A percentile compares a stretch with the other conserved stretches of the same genome.
Evolutionary conservation across 2,113 vertebrate species (phyloP).

Genomic region (Petrocephalus microphthalmus): DNA sequence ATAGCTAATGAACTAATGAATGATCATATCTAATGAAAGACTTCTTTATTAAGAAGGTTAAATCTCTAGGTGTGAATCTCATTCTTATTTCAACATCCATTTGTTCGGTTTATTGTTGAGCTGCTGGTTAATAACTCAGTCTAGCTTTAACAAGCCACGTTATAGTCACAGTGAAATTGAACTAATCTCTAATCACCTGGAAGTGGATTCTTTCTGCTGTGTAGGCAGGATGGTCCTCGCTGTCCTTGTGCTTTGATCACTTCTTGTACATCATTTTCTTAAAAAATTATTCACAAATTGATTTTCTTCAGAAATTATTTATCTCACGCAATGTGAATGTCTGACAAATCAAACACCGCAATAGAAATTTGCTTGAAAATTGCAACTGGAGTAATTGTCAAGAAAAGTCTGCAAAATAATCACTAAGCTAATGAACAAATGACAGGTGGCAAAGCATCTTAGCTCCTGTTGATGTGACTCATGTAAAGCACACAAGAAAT

Average conservation of each 20-base stretch:
- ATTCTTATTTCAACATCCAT: not conserved
- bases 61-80: constrained; percentile 7
- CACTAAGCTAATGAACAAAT: not conserved
- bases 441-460: not conserved
- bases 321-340: not conserved
- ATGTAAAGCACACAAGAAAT: not conserved
- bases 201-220: not conserved
- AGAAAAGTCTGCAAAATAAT: not conserved
- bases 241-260: not conserved
- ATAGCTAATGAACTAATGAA: constrained; percentile 15
- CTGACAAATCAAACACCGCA: not conserved
- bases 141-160: not conserved
- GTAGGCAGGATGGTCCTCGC: not conserved
- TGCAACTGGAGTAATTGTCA: not conserved
- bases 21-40: constrained; percentile 15
- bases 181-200: not conserved
- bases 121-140: not conserved
- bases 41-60: constrained; percentile 14
- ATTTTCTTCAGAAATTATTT: too few relatives aligned
- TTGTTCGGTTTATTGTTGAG: not conserved
- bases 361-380: not conserved
- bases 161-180: not conserved
- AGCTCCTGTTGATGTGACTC: not conserved
- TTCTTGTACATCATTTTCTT: not conserved
- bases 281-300: not conserved